Evolutionary conservation across 2,888 invertebrate species (phyloP).

Genomic region (Xestoiulus laeticollis): DNA sequence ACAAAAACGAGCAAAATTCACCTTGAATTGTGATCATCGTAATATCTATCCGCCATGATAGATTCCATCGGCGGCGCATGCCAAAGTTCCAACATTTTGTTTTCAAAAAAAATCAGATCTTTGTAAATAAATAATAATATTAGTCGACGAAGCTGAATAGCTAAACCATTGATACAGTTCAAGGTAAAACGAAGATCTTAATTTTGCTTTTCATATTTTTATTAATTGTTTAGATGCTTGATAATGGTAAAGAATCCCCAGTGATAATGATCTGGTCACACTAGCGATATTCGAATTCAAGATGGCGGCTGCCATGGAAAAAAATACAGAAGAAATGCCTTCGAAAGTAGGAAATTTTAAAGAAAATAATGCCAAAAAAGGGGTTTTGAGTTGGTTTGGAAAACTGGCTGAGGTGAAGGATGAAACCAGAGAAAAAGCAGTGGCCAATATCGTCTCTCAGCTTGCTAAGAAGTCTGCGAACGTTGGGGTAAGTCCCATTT

Average conservation of each 20-base stretch:
- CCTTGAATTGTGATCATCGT: conserved; percentile 55
- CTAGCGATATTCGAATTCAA: not conserved
- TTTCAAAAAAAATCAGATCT: not conserved
- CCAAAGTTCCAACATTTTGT: not conserved
- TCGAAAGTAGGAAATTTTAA: not conserved
- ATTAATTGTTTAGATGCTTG: not conserved
- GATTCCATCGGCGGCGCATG: conserved; percentile 36
- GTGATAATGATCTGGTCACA: not conserved
- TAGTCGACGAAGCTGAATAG: no score
- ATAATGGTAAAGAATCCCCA: not conserved
- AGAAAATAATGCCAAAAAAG: not conserved
- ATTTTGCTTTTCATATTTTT: not conserved
- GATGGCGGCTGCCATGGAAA: not conserved
- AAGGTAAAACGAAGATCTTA: not conserved
- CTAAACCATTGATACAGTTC: no score
- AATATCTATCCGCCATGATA: conserved; percentile 57
- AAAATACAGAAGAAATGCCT: not conserved
- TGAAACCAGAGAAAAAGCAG: not conserved
- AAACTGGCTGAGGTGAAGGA: not conserved
- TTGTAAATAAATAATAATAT: not conserved
- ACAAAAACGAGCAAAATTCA: conserved; percentile 45
- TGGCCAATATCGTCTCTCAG: not conserved
- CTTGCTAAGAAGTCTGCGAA: not conserved
- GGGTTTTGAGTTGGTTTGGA: not conserved
- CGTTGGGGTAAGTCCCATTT: not conserved